These are phyloP conservation scores for Piliocolobus tephrosceles DNA, from an alignment of 2,113 vertebrate genomes.

Conservation along the genomic window DNA sequence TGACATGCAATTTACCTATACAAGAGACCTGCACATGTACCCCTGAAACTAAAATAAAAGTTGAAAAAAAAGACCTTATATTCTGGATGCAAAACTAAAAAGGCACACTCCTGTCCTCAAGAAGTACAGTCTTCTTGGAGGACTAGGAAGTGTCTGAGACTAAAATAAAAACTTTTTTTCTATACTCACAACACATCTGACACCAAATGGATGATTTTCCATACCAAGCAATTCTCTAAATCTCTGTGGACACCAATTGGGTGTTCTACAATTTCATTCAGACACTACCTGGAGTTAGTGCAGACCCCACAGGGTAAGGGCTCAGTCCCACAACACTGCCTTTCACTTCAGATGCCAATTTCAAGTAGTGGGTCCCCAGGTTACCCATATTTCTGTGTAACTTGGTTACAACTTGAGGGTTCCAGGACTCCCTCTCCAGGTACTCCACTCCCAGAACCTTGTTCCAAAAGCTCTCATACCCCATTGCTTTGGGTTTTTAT, in stretches of 20 bases:
- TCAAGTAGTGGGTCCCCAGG: background rate
- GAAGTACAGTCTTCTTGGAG: background rate
- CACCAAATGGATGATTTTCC: background rate
- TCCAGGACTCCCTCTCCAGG: background rate
- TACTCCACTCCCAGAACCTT: background rate
- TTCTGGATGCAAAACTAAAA: background rate
- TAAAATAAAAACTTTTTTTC: background rate
- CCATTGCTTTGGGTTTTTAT: background rate
- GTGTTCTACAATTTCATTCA: background rate
- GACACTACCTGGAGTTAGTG: background rate
- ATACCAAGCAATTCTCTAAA: background rate
- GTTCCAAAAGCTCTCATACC: background rate
- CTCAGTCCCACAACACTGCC: background rate
- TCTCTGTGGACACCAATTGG: background rate
- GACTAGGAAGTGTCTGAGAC: background rate
- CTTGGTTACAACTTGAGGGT: background rate
- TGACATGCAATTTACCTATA: no score
- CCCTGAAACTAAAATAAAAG: no score
- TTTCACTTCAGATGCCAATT: background rate
- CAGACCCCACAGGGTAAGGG: background rate
- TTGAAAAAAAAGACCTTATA: background rate
- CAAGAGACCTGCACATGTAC: no score
- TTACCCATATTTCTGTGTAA: no score
- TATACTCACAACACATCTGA: background rate
- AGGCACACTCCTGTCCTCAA: background rate